Conservation (phyloP, 2,888 invertebrate genomes). For the Tyria jacobaeae region DNA sequence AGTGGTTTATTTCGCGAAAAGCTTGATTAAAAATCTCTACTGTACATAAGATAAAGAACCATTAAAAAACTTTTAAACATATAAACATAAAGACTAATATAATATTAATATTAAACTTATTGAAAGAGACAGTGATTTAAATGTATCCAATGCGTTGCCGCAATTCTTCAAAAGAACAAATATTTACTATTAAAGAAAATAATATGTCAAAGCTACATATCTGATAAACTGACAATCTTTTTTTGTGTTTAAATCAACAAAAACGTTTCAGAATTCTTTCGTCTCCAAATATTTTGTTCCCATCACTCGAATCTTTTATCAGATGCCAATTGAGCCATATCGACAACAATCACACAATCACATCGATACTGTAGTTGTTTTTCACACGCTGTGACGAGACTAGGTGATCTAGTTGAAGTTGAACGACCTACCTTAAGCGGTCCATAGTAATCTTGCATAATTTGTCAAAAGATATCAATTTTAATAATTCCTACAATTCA, state of each 20-base stretch:
- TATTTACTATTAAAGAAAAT: constrained; percentile 54
- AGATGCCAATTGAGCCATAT: constrained; percentile 65
- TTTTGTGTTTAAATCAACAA: constrained; percentile 52
- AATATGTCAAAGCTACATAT: constrained; percentile 42
- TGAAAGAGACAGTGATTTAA: constrained; percentile 39
- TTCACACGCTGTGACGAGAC: constrained; percentile 67
- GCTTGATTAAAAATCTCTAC: too few relatives aligned
- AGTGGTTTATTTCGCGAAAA: too few relatives aligned
- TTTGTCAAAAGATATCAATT: constrained; percentile 53
- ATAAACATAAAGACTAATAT: neutral
- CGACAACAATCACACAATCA: constrained; percentile 59
- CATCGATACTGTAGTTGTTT: constrained; percentile 59
- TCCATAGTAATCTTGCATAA: constrained; percentile 61
- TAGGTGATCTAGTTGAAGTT: constrained; percentile 66
- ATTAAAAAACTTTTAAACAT: neutral
- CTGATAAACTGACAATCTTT: constrained; percentile 54
- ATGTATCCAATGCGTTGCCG: constrained; percentile 46
- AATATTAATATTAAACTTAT: constrained; percentile 45
- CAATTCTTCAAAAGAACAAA: constrained; percentile 53
- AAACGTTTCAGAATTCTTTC: constrained; percentile 63
- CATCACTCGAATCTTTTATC: constrained; percentile 64
- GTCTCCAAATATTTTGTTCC: constrained; percentile 60
- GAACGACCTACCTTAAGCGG: constrained; percentile 68
- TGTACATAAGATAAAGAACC: neutral
- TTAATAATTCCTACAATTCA: constrained; percentile 53